A percentile compares a stretch with the other conserved stretches of the same genome.
Evolutionary conservation across 2,113 vertebrate species (phyloP).

Genomic region (Anhinga rufa): DNA sequence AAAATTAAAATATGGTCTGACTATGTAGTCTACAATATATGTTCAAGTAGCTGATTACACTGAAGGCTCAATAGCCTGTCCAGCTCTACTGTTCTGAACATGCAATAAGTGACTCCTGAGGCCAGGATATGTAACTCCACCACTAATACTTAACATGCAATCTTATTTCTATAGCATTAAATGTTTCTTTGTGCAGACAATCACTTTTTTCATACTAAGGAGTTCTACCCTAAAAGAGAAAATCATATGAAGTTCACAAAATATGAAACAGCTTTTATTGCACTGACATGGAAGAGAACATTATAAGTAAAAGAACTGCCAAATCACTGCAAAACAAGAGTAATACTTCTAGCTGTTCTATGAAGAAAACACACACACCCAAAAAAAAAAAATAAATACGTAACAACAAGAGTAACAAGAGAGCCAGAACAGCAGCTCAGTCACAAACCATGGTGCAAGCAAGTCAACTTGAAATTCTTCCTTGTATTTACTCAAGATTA

Average conservation of each 20-base stretch:
- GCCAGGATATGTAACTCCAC: not conserved
- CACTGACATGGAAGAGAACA: not conserved
- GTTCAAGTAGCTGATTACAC: not conserved
- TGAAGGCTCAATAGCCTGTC: not conserved
- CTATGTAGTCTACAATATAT: not conserved
- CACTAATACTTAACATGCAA: not conserved
- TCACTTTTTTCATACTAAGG: not conserved
- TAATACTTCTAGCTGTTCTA: not conserved
- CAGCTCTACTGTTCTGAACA: not conserved
- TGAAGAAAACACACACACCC: not conserved
- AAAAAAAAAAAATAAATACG: not conserved
- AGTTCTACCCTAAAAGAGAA: not conserved
- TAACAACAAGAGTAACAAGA: not conserved
- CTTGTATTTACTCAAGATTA: constrained; percentile 22
- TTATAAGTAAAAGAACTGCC: not conserved
- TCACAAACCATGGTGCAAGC: not conserved
- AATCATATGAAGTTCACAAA: not conserved
- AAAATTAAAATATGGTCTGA: not conserved
- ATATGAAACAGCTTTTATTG: not conserved
- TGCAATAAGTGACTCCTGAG: not conserved
- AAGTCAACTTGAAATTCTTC: constrained; percentile 27
- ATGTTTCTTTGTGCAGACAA: not conserved
- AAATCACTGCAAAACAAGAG: not conserved
- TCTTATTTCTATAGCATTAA: not conserved
- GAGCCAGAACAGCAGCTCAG: not conserved